A percentile compares a stretch with the other conserved stretches of the same genome.
Conservation (phyloP, 2,797 vertebrate species). For the Salarias fasciatus region DNA sequence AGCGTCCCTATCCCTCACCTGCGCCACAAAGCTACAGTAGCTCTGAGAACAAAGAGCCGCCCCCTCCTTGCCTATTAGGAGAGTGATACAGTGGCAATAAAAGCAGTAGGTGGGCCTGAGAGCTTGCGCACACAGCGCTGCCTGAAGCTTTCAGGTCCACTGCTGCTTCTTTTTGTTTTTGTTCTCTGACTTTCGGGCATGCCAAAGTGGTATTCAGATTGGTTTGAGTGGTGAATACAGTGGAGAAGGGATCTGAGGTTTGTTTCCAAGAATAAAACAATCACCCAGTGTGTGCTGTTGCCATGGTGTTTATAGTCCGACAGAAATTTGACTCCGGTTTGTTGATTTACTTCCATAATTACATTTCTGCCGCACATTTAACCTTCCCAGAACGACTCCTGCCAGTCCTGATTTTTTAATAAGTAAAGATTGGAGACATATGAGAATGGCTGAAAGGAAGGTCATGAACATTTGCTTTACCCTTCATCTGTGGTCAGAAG, state of each 20-base stretch:
- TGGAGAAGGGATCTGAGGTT: conserved; percentile 33
- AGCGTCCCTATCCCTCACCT: conserved; percentile 57
- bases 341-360: conserved; percentile 49
- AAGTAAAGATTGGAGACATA: conserved; percentile 7
- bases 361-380: conserved; percentile 20
- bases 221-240: conserved; percentile 39
- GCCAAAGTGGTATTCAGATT: conserved; percentile 39
- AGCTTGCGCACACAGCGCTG: not conserved
- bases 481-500: too few species aligned
- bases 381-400: conserved; percentile 4
- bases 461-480: not conserved
- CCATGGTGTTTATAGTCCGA: conserved; percentile 59
- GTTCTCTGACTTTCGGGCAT: not conserved
- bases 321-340: conserved; percentile 42
- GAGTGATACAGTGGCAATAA: conserved; percentile 63
- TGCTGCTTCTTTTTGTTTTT: conserved; percentile 8
- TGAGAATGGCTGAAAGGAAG: conserved; percentile 18
- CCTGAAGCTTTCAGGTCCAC: conserved; percentile 38
- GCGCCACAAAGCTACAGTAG: conserved; percentile 58
- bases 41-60: conserved; percentile 43
- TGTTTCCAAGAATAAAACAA: conserved; percentile 46
- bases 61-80: conserved; percentile 26
- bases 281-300: conserved; percentile 64
- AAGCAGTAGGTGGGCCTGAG: conserved; percentile 21
- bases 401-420: not conserved